A percentile compares a stretch with the other conserved stretches of the same genome.
Evolutionary conservation across 92 coral and sea anemone species (phyloP).

Genomic region (Meandrina meandrites): DNA sequence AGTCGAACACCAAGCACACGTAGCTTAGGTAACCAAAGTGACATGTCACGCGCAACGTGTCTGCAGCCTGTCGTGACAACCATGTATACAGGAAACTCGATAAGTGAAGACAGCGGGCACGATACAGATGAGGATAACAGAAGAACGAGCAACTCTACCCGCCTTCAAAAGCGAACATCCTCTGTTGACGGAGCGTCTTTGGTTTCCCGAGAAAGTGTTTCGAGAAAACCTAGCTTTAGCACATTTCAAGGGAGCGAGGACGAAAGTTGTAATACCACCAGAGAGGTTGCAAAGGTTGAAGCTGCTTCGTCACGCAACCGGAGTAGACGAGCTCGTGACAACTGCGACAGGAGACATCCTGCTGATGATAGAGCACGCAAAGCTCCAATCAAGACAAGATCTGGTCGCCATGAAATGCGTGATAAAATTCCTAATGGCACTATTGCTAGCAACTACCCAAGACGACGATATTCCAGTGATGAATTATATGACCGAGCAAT

Average conservation of each 20-base stretch:
- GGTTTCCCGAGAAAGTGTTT: slow-evolving; percentile 44
- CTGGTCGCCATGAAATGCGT: slow-evolving; percentile 28
- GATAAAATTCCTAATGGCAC: slow-evolving; percentile 15
- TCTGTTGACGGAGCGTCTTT: slow-evolving; percentile 63
- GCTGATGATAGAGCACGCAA: slow-evolving; percentile 18
- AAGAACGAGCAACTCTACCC: background rate
- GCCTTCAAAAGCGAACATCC: slow-evolving; percentile 21
- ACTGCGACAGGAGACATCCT: background rate
- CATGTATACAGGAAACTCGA: slow-evolving; percentile 49
- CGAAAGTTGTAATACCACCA: slow-evolving; percentile 29
- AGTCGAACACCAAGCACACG: slow-evolving; percentile 67
- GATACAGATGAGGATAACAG: slow-evolving; percentile 29
- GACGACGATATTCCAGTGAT: slow-evolving; percentile 38
- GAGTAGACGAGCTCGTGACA: slow-evolving; percentile 9
- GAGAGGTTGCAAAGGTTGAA: slow-evolving; percentile 25
- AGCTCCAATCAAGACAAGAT: background rate
- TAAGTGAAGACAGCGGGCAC: slow-evolving; percentile 57
- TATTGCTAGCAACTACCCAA: background rate
- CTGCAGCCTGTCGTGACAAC: slow-evolving; percentile 62
- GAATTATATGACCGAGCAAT: background rate
- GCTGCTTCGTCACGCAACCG: slow-evolving; percentile 24
- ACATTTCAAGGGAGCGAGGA: slow-evolving; percentile 57
- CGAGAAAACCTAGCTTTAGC: slow-evolving; percentile 56
- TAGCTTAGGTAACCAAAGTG: slow-evolving; percentile 54
- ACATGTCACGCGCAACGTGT: slow-evolving; percentile 40